phyloP scores from a whole-genome alignment of 2,888 invertebrate genomes.

The Agrochola macilenta region DNA sequence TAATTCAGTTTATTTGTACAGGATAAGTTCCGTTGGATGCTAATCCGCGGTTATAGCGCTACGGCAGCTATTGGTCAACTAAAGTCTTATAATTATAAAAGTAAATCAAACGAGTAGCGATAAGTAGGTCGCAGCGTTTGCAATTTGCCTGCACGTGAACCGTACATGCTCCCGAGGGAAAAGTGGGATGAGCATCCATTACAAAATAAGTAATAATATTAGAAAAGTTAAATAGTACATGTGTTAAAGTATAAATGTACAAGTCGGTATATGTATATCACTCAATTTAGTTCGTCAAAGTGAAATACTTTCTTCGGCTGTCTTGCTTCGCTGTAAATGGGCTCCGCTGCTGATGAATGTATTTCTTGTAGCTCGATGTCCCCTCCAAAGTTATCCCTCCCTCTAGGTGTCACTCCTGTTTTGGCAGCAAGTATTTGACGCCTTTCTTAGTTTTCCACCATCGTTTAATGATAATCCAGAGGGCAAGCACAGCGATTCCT shows the following conservation, averaged over 20 bases:
- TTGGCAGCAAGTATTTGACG: not conserved
- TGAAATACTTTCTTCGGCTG: not conserved
- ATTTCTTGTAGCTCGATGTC: slow-evolving; percentile 12
- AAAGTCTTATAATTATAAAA: too few species aligned
- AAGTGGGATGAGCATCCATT: slow-evolving; percentile 2
- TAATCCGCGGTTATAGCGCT: too few species aligned
- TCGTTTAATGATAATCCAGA: not conserved
- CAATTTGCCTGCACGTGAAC: too few species aligned
- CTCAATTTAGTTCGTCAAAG: slow-evolving; percentile 1
- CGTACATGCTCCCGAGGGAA: slow-evolving; percentile 1
- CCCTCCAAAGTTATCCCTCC: not conserved
- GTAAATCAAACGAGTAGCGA: too few species aligned
- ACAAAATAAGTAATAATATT: too few species aligned
- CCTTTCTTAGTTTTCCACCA: not conserved
- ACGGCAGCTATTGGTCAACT: too few species aligned
- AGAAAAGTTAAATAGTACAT: too few species aligned
- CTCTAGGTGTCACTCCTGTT: slow-evolving; percentile 3
- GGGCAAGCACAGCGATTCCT: not conserved
- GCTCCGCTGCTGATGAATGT: not conserved
- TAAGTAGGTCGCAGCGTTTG: too few species aligned
- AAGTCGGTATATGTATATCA: too few species aligned
- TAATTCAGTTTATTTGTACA: too few species aligned
- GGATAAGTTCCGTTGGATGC: too few species aligned
- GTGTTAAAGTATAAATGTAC: too few species aligned
- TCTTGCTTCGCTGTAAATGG: not conserved